phyloP scores from a whole-genome alignment of 2,888 invertebrate genomes.

The Volucella bombylans region DNA sequence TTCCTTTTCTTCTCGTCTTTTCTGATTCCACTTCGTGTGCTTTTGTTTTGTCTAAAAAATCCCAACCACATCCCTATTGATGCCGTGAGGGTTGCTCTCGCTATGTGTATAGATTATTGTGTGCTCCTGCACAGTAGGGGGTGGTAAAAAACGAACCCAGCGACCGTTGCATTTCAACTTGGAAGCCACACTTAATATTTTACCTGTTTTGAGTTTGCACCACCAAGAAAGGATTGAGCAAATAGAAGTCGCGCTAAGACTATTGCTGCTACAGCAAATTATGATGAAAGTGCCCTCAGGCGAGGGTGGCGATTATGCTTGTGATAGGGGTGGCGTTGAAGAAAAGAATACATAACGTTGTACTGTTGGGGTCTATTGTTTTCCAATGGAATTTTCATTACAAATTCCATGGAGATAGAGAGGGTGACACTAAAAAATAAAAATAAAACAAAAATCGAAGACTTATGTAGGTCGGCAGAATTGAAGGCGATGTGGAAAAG shows the following conservation, averaged over 20 bases:
- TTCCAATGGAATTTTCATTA: constrained; percentile 70
- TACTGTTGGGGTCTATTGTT: constrained; percentile 53
- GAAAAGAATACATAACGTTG: constrained; percentile 32
- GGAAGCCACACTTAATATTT: constrained; percentile 69
- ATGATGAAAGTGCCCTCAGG: constrained; percentile 34
- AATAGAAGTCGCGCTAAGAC: constrained; percentile 56
- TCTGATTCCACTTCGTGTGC: constrained; percentile 19
- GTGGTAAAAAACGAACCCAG: constrained; percentile 50
- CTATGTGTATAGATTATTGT: constrained; percentile 8
- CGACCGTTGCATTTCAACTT: constrained; percentile 57
- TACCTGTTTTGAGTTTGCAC: constrained; percentile 66
- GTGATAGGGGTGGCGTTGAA: background rate
- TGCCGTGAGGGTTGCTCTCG: constrained; percentile 8
- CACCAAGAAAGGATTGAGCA: constrained; percentile 59
- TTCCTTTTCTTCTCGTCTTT: constrained; percentile 26
- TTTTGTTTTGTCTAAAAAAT: constrained; percentile 63
- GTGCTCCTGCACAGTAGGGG: constrained; percentile 30
- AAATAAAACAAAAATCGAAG: background rate
- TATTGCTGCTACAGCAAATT: constrained; percentile 41
- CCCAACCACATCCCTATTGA: constrained; percentile 45
- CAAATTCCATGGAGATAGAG: constrained; percentile 52
- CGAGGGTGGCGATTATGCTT: background rate
- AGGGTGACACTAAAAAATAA: constrained; percentile 46
- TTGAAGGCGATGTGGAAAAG: constrained; percentile 10
- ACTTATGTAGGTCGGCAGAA: constrained; percentile 52